Evolutionary conservation across 2,113 vertebrate species (phyloP).

Genomic region (Lontra canadensis): DNA sequence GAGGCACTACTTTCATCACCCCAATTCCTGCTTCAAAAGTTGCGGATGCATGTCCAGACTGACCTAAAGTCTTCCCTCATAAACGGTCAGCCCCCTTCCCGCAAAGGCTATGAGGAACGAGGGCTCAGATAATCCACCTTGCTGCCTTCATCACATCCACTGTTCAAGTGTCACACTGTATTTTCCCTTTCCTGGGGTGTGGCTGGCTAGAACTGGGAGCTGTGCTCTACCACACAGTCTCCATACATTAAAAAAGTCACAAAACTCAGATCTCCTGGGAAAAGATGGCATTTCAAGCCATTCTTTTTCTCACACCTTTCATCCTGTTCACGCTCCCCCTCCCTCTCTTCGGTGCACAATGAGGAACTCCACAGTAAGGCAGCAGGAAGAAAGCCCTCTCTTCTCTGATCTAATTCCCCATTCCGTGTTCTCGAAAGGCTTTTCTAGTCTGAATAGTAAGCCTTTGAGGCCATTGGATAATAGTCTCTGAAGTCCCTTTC

Average conservation of each 20-base stretch:
- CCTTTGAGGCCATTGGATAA: neutral
- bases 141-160: neutral
- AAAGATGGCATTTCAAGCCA: neutral
- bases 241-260: neutral
- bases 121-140: neutral
- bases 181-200: neutral
- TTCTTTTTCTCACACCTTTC: neutral
- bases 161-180: neutral
- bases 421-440: neutral
- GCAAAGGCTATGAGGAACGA: neutral
- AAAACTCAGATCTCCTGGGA: neutral
- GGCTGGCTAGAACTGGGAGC: neutral
- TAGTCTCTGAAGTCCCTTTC: neutral
- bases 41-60: neutral
- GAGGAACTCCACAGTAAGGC: neutral
- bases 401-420: neutral
- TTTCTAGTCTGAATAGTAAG: neutral
- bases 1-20: neutral
- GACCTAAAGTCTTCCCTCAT: neutral
- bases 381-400: neutral
- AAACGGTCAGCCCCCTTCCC: neutral
- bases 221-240: neutral
- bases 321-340: neutral
- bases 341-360: accelerated
- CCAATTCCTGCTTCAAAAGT: neutral